Evolutionary conservation across 2,888 invertebrate genomes (phyloP), one percentile per base, ranked within the genome.

Genomic region (Thalpophila matura): DNA sequence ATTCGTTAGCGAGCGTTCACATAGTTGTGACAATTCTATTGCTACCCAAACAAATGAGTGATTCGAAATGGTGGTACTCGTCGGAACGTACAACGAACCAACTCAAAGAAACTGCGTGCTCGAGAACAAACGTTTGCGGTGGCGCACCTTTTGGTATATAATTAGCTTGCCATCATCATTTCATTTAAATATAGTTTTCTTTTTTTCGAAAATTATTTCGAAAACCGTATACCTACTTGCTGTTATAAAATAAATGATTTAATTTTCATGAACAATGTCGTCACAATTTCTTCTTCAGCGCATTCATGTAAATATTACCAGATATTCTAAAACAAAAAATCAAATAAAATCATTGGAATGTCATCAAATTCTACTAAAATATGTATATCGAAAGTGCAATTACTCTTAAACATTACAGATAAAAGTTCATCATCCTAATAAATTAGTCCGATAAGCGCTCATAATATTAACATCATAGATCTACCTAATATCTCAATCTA

Each of bases 351-450:
- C 61, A 56, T 53, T 81, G 83, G 86, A 86, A 86, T 86, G 84
- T 86, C 79, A 69, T 74, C 47, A 75, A 74, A 74, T 64, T 58
- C 68, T 72, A 77, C 38, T 61, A 64, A 77, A 79, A 67, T 71
- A 78, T n/a, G n/a, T n/a, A n/a, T 76, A 88, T 85, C 83, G 86
- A 91, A 92, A 91, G 90, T 92, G 92, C 91, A 90, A 91, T 89
- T 89, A 88, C 79, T 64, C 70, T 76, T 83, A 83, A 81, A 85
- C 82, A 80, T 81, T 70, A 80, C 43, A 77, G 76, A 82, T 72
- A 57, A 61, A 79, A 77, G 77, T 76, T 81, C 77, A 80, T 76
- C 74, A 75, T 75, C 66, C 69, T 79, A 83, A 80, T 82, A 79
- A 82, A 80, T 84, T 76, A 84, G 77, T 83, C 82, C 81, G 78